These are phyloP conservation scores for Ammospiza nelsoni DNA, from an alignment of 2,113 vertebrate genomes.

Conservation along the genomic window DNA sequence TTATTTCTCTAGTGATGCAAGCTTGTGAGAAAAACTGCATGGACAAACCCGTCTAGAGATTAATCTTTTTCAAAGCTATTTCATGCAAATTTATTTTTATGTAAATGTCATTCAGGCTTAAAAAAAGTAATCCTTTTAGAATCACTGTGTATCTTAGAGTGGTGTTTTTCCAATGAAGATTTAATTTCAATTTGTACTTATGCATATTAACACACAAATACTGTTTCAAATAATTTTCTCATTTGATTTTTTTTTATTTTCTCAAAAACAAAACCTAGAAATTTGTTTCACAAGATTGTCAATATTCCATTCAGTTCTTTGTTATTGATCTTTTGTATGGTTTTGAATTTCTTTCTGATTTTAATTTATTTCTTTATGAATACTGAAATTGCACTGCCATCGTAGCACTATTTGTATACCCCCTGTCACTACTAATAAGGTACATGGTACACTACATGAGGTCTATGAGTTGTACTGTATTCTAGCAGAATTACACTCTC, in stretches of 20 bases:
- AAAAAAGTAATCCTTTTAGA: slow-evolving; percentile 1
- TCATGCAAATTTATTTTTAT: background rate
- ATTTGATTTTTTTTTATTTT: background rate
- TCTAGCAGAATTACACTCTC: background rate
- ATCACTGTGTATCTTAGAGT: background rate
- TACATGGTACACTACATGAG: background rate
- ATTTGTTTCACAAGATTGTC: background rate
- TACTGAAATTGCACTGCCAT: background rate
- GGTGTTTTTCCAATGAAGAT: background rate
- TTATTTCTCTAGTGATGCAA: background rate
- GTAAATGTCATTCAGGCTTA: background rate
- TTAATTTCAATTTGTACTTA: background rate
- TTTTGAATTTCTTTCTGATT: slow-evolving; percentile 16
- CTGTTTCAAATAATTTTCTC: background rate
- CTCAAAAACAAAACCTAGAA: background rate
- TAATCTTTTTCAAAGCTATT: slow-evolving; percentile 11
- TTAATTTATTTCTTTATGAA: slow-evolving; percentile 24
- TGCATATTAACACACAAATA: background rate
- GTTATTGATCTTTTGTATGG: background rate
- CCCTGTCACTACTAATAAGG: background rate
- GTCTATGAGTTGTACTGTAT: background rate
- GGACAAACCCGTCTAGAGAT: slow-evolving; percentile 12
- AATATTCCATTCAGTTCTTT: background rate
- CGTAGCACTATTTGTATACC: background rate
- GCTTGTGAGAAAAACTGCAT: slow-evolving; percentile 10